A percentile compares a stretch with the other conserved stretches of the same genome.
These are phyloP conservation scores for Phoenicopterus ruber DNA, from an alignment of 2,113 vertebrate species.

Conservation along the genomic window DNA sequence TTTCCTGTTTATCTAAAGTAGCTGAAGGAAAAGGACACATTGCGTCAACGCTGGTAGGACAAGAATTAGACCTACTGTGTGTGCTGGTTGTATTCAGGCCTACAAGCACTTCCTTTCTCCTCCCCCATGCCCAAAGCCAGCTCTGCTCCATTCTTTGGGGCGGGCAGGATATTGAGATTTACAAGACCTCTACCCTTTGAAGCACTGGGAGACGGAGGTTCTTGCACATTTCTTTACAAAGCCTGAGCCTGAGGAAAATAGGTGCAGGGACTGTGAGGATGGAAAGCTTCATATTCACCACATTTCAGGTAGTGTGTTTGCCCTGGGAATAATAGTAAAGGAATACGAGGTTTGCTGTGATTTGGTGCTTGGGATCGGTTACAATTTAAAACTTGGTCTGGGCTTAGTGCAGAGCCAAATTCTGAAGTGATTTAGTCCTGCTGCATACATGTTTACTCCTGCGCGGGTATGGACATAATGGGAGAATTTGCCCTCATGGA, in stretches of 20 bases:
- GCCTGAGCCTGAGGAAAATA: neutral
- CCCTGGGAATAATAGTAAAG: neutral
- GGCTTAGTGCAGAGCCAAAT: neutral
- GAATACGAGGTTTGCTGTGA: neutral
- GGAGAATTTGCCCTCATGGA: neutral
- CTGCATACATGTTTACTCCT: neutral
- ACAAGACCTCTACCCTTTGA: conserved; percentile 18
- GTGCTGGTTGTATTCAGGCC: conserved; percentile 3
- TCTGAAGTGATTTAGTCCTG: neutral
- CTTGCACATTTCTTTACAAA: conserved; percentile 5
- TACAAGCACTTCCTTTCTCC: conserved; percentile 25
- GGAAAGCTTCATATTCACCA: neutral
- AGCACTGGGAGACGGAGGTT: neutral
- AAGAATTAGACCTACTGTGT: conserved; percentile 49
- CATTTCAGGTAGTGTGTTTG: neutral
- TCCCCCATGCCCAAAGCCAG: neutral
- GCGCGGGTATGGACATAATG: neutral
- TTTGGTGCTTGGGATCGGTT: neutral
- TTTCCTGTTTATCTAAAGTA: conserved; percentile 73
- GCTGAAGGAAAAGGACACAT: conserved; percentile 57
- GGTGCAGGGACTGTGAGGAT: neutral
- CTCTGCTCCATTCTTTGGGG: conserved; percentile 22
- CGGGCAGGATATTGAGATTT: conserved; percentile 34
- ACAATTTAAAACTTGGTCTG: neutral
- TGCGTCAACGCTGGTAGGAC: conserved; percentile 57